Percentiles rank a stretch among this genome's conserved stretches.
phyloP scores from a whole-genome alignment of 1,140 invertebrate genomes.

The Caenorhabditis inopinata region DNA sequence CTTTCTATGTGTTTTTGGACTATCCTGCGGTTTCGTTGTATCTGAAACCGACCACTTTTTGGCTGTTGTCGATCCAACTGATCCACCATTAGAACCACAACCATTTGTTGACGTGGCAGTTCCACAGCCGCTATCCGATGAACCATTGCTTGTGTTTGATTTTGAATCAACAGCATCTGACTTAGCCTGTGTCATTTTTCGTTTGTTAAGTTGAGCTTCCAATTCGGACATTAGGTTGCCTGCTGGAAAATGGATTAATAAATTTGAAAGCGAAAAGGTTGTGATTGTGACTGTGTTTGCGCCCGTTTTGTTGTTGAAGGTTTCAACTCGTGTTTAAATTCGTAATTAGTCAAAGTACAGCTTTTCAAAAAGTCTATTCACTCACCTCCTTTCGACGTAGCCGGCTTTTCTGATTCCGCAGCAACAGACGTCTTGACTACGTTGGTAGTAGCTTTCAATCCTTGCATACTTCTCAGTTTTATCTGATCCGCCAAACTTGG shows the following conservation, averaged over 20 bases:
- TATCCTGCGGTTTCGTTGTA: not conserved
- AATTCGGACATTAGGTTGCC: not conserved
- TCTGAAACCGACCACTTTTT: slow-evolving; percentile 3
- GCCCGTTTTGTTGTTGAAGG: no score
- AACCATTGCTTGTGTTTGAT: not conserved
- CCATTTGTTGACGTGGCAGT: not conserved
- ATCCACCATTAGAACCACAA: not conserved
- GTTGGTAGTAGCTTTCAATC: not conserved
- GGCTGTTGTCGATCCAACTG: not conserved
- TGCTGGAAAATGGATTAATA: not conserved
- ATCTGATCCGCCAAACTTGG: not conserved
- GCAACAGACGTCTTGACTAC: not conserved
- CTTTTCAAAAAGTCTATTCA: no score
- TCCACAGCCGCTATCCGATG: slow-evolving; percentile 17
- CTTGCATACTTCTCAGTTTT: not conserved
- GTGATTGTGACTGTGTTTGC: no score
- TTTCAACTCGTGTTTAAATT: no score
- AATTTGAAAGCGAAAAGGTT: no score
- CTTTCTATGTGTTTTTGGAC: not conserved
- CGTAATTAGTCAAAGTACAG: no score
- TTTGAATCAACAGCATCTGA: slow-evolving; percentile 9
- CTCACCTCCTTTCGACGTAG: not conserved
- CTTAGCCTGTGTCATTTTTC: not conserved
- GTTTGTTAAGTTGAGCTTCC: not conserved
- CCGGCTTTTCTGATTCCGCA: not conserved